Base-by-base conservation (phyloP, 2,797 vertebrate species). In the Chelonia mydas region DNA sequence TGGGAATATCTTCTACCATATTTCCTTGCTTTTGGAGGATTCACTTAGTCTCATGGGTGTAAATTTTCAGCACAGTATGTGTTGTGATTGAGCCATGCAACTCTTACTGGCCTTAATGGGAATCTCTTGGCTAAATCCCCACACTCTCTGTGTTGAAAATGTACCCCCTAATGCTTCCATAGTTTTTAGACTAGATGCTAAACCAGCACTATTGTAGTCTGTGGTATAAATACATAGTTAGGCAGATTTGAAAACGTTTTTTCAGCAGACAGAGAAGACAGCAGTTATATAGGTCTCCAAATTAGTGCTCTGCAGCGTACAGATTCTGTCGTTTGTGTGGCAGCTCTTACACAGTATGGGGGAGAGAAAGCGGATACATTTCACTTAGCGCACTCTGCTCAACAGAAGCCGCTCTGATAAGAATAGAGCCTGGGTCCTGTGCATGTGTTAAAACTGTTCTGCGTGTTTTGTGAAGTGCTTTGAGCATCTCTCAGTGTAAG, bases 81-180 rank as follows among this genome's bases (percentile, higher is more conserved):
- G 54, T 78, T 93, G 68, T 78, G 84, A 84, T 86, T 86, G 88
- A 93, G 55, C 53, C 19, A 21, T 90, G 59, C 31, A 87, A 68
- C 31, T 93, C 84, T 77, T 81, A 72, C 50, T 92, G 89, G 87
- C 3, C 1, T 92, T 96, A 97, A 84, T 92, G 84, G 89, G 89
- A 95, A 84, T 94, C 78, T 94, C 89, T 93, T 82, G 53, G 77
- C 61, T 91, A 86, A 92, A 87, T 92, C 83, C 28, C 3, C 17
- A 92, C 95, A 84, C 76, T 84, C 76, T 84, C 96, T 95, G 94
- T 91, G 95, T 74, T 90, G 76, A 94, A 96, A 95, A 95, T 92
- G 54, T 86, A 90, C 90, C 94, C 86, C 94, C 89, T 92, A 81
- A 27, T 45, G 92, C 90, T 92, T 87, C 59, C 88, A 21, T 77